A percentile compares a stretch with the other conserved stretches of the same genome.
phyloP scores from a whole-genome alignment of 2,888 invertebrate species.

The Aplocera efformata region DNA sequence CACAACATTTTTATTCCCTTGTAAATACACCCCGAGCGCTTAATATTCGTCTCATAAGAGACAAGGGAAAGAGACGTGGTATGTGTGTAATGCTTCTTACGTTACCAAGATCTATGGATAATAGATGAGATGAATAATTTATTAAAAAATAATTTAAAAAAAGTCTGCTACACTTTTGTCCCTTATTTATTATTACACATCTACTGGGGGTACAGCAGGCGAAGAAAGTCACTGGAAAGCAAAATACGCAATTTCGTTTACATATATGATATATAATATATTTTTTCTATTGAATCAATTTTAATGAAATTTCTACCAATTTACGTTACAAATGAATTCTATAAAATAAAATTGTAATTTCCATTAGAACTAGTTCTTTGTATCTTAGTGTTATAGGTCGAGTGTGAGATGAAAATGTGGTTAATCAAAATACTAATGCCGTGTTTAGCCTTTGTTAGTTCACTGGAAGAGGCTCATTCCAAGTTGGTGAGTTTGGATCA shows the following conservation, averaged over 20 bases:
- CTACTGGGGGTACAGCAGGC: too few species aligned
- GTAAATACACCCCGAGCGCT: conserved; percentile 59
- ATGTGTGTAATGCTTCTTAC: conserved; percentile 47
- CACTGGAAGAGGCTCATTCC: neutral
- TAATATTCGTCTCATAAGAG: conserved; percentile 70
- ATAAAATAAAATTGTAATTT: too few species aligned
- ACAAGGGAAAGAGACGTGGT: conserved; percentile 50
- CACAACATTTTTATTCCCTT: conserved; percentile 53
- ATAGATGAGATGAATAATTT: conserved; percentile 22
- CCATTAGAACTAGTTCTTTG: conserved; percentile 3
- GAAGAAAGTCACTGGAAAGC: too few species aligned
- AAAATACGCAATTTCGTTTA: too few species aligned
- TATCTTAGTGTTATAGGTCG: conserved; percentile 21
- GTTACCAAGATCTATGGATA: conserved; percentile 20
- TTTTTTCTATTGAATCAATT: too few species aligned
- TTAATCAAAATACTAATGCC: conserved; percentile 41
- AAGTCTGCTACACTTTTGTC: too few species aligned
- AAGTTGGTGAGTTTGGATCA: neutral
- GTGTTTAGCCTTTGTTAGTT: conserved; percentile 31
- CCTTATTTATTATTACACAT: too few species aligned
- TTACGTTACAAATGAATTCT: too few species aligned
- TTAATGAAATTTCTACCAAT: too few species aligned
- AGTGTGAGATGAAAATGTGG: conserved; percentile 37
- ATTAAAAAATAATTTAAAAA: too few species aligned
- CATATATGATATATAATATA: too few species aligned